Percentiles rank a stretch among this genome's conserved stretches.
These are phyloP conservation scores for Podarcis siculus DNA, from an alignment of 2,797 vertebrate genomes.

Conservation along the genomic window DNA sequence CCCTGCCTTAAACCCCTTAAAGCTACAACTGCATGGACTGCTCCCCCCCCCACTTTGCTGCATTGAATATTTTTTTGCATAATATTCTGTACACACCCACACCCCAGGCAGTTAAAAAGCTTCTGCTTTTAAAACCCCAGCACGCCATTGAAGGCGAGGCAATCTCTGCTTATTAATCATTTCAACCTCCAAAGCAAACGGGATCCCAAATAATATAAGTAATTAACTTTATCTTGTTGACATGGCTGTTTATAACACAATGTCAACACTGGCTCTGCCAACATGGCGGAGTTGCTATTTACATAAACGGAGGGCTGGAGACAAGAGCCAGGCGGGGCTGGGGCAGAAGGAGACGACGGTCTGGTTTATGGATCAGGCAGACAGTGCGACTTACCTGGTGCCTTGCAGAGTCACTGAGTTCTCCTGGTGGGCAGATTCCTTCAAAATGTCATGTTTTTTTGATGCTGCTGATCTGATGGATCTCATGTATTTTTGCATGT, in stretches of 20 bases:
- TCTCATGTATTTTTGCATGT: neutral
- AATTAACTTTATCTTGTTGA: slow-evolving; percentile 54
- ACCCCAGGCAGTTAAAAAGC: neutral
- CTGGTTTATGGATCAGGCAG: no score
- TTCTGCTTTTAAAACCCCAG: neutral
- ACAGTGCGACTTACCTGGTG: no score
- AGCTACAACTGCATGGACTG: no score
- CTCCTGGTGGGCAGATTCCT: no score
- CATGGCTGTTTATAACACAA: slow-evolving; percentile 36
- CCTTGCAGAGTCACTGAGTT: no score
- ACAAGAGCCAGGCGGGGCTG: fast-evolving
- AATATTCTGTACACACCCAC: neutral
- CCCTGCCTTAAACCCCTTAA: no score
- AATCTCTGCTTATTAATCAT: neutral
- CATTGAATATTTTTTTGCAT: no score
- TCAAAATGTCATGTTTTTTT: no score
- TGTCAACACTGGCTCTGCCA: slow-evolving; percentile 46
- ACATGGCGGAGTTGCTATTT: slow-evolving; percentile 46
- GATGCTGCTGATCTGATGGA: neutral
- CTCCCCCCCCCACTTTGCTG: no score
- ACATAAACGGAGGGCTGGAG: neutral
- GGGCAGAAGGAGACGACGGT: fast-evolving
- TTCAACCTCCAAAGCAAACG: slow-evolving; percentile 46
- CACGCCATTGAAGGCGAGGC: neutral
- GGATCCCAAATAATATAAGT: slow-evolving; percentile 46